Evolutionary conservation across 1,140 invertebrate genomes (phyloP).

Genomic region (Conus betulinus): DNA sequence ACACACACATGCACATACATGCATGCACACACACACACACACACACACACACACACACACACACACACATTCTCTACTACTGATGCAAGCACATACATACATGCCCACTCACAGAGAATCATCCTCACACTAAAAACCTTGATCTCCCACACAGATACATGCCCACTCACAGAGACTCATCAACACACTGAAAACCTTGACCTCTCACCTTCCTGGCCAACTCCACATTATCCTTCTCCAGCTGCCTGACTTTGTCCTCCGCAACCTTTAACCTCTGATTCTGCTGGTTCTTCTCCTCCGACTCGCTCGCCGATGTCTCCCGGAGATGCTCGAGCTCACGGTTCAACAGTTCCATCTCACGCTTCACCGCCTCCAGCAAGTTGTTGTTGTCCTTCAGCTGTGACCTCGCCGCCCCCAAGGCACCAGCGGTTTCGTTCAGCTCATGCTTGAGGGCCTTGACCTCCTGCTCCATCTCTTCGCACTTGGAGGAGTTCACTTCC

Average conservation of each 20-base stretch:
- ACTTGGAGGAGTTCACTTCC: conserved; percentile 28
- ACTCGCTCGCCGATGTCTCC: conserved; percentile 43
- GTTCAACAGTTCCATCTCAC: conserved; percentile 49
- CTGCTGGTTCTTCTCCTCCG: conserved; percentile 62
- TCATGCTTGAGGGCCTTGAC: conserved; percentile 28
- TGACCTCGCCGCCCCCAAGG: conserved; percentile 17
- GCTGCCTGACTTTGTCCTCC: conserved; percentile 61
- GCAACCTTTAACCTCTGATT: conserved; percentile 58
- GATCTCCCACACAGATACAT: background rate
- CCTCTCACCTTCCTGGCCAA: conserved; percentile 60
- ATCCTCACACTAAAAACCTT: too few relatives aligned
- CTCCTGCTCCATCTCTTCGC: conserved; percentile 27
- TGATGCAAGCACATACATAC: too few relatives aligned
- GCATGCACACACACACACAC: background rate
- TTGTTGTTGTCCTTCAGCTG: conserved; percentile 45
- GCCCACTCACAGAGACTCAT: background rate
- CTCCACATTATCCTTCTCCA: conserved; percentile 69
- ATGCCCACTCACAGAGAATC: too few relatives aligned
- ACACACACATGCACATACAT: background rate
- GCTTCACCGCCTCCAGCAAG: conserved; percentile 36
- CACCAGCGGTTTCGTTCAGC: conserved; percentile 23
- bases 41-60: background rate
- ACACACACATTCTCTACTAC: too few relatives aligned
- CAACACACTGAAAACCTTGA: background rate
- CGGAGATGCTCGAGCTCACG: conserved; percentile 59